These are phyloP conservation scores for Rhodophaea formosa DNA, from an alignment of 2,888 invertebrate genomes.

Conservation along the genomic window DNA sequence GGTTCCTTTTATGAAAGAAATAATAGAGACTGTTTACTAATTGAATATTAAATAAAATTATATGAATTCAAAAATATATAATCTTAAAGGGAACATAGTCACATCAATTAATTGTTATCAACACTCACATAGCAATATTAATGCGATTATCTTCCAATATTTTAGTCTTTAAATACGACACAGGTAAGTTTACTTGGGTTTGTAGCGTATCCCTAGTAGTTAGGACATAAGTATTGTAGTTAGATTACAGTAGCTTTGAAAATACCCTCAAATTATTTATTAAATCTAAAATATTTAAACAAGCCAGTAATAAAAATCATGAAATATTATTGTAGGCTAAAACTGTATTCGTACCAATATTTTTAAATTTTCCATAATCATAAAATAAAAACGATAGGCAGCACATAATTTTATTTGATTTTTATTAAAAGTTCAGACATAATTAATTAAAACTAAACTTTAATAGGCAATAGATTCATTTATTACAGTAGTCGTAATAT, in stretches of 20 bases:
- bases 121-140: background rate
- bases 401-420: no score
- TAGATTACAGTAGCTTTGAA: background rate
- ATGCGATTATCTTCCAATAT: background rate
- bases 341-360: no score
- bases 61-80: background rate
- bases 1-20: background rate
- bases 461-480: no score
- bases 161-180: background rate
- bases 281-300: no score
- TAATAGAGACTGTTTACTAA: background rate
- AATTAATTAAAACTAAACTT: no score
- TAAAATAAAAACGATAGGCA: no score
- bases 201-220: background rate
- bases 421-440: no score
- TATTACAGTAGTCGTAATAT: no score
- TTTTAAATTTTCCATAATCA: no score
- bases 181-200: constrained; percentile 1
- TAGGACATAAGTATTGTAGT: background rate
- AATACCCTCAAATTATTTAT: background rate
- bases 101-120: background rate
- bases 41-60: background rate
- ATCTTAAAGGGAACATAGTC: background rate
- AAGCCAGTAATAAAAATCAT: no score
- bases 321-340: no score